phyloP scores from a whole-genome alignment of 2,888 invertebrate genomes.

The Sceliomorpha sp. region DNA sequence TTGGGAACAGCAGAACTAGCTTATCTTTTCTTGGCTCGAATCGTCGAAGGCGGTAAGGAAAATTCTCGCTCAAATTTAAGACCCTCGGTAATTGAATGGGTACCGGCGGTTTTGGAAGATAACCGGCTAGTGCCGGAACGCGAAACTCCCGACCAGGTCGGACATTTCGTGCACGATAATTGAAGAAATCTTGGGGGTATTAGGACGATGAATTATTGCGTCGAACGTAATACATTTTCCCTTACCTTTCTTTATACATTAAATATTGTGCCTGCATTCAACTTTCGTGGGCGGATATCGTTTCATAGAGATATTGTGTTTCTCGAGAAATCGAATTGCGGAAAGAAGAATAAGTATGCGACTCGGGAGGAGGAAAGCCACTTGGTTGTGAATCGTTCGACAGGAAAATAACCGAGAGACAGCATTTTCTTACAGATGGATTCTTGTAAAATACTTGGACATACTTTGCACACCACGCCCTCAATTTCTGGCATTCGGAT shows the following conservation, averaged over 20 bases:
- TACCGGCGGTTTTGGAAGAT: constrained; percentile 13
- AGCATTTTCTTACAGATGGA: constrained; percentile 67
- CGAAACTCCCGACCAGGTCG: constrained; percentile 6
- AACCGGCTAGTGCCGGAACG: constrained; percentile 1
- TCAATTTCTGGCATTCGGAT: constrained; percentile 51
- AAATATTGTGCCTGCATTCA: constrained; percentile 11
- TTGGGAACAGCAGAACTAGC: constrained; percentile 50
- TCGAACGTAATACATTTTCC: constrained; percentile 14
- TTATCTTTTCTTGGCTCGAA: constrained; percentile 48
- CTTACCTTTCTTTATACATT: constrained; percentile 1
- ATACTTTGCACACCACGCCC: constrained; percentile 65
- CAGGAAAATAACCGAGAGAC: constrained; percentile 66
- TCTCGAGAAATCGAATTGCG: constrained; percentile 9
- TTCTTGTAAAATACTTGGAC: constrained; percentile 72
- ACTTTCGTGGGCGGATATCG: constrained; percentile 10
- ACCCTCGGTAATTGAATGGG: constrained; percentile 42
- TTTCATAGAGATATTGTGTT: constrained; percentile 27
- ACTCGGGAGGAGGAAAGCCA: constrained; percentile 29
- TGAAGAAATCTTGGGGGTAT: constrained; percentile 31
- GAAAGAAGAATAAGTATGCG: constrained; percentile 25
- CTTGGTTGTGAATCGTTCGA: constrained; percentile 63
- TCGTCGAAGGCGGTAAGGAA: constrained; percentile 22
- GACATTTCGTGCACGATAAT: constrained; percentile 34
- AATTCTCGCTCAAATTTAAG: constrained; percentile 25
- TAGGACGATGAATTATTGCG: constrained; percentile 27